A percentile compares a stretch with the other conserved stretches of the same genome.
These are phyloP conservation scores for Leucoraja erinaceus DNA, from an alignment of 2,113 vertebrate genomes.

Conservation along the genomic window DNA sequence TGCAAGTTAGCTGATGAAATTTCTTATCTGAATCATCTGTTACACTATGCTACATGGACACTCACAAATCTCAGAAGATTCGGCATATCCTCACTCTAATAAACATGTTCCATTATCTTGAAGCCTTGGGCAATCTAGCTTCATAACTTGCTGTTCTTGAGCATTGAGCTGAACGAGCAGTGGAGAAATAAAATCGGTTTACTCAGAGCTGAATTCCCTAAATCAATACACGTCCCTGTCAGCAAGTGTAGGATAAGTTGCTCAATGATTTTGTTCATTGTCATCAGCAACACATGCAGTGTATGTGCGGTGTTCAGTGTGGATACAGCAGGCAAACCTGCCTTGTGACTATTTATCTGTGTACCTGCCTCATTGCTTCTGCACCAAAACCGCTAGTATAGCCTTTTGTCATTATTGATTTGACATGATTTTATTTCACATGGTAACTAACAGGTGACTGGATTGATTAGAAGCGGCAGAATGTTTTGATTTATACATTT, in stretches of 20 bases:
- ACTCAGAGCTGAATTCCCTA: not conserved
- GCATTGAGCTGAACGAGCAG: not conserved
- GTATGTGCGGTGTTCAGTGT: not conserved
- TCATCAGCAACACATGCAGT: conserved; percentile 6
- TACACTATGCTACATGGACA: not conserved
- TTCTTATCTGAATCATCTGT: not conserved
- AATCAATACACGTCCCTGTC: conserved; percentile 16
- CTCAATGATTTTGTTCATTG: conserved; percentile 20
- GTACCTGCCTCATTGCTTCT: conserved; percentile 11
- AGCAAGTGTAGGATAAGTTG: not conserved
- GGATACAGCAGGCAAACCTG: not conserved
- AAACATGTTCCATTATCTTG: not conserved
- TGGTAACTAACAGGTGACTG: conserved; percentile 42
- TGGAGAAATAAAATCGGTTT: not conserved
- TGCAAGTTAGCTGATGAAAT: not conserved
- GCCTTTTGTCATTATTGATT: not conserved
- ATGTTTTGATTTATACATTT: conserved; percentile 48
- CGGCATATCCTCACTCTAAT: not conserved
- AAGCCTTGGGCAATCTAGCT: not conserved
- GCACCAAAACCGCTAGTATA: not conserved
- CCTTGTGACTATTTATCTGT: not conserved
- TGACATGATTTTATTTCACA: conserved; percentile 35
- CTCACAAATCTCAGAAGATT: not conserved
- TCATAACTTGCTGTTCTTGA: conserved; percentile 4
- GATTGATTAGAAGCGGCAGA: conserved; percentile 47